Evolutionary conservation across 1,140 invertebrate genomes (phyloP), one percentile per base, ranked within the genome.

Genomic region (Harpegnathos saltator): DNA sequence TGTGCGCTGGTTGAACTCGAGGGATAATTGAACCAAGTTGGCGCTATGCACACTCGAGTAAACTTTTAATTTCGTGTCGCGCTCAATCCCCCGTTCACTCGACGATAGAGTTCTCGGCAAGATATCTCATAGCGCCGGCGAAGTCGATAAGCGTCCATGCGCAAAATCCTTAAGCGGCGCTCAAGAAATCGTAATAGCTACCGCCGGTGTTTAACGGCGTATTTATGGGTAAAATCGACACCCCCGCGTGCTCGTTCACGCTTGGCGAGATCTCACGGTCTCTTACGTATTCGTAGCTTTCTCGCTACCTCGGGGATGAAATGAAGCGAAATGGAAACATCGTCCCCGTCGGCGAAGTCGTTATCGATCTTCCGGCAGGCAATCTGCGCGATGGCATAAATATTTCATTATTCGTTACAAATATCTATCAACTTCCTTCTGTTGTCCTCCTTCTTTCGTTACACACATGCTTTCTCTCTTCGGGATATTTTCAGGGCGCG

Each of bases 181-280:
- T 52, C 73, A 69, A 80, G 85, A 86, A 87, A 85, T 86, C 59
- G 81, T 84, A 86, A 87, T 85, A 86, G 22, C 80, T 33, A 63
- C 26, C 61, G 56, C 26, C 48, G 29, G 58, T 75, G 86, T 88
- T 87, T 87, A 88, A 88, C 77, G 66, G 52, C 44, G 86, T 88
- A 88, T 88, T 88, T 88, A 88, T 88, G 52, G 83, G 66, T 56
- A 83, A 44, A 72, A 85, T 82, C 77, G 56, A 54, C 73, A 65
- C 66, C 66, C 85, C 84, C 63, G 38, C 52, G 62, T 84, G 62
- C 74, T 84, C 68, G 63, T 88, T 87, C 86, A 87, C 86, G 86
- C 73, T 87, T 75, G 85, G 85, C 65, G 65, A 87, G 86, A 58
- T 87, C 81, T 78, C 50, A 56, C 59, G 58, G 80, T 72, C 71